Conservation (phyloP, 2,888 invertebrate species). For the Drosophila tripunctata region DNA sequence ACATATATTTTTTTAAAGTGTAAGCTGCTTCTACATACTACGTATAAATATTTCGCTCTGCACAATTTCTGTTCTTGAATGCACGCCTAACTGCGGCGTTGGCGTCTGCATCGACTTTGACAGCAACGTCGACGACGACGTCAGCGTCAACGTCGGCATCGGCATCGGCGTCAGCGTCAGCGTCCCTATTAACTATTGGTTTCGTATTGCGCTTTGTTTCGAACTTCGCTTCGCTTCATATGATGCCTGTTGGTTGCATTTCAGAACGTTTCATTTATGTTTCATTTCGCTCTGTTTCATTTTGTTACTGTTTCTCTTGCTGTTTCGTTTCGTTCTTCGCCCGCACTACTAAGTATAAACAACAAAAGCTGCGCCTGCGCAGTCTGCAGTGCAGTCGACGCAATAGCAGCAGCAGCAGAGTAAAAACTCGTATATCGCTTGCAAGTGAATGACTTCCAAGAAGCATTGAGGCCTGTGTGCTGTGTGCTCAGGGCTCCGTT, state of each 20-base stretch:
- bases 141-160: constrained; percentile 2
- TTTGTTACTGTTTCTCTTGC: constrained; percentile 44
- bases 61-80: constrained; percentile 45
- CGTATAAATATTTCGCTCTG: no score
- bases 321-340: constrained; percentile 48
- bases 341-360: constrained; percentile 67
- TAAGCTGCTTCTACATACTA: constrained; percentile 1
- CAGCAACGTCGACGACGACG: background rate
- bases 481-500: constrained; percentile 5
- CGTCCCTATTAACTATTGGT: constrained; percentile 37
- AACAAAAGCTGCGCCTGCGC: constrained; percentile 61
- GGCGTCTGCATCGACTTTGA: background rate
- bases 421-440: constrained; percentile 74
- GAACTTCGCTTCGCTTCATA: constrained; percentile 13
- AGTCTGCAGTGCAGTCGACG: constrained; percentile 28
- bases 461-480: no score
- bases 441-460: constrained; percentile 79
- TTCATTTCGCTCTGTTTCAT: constrained; percentile 31
- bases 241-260: no score
- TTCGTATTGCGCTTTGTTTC: constrained; percentile 30
- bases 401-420: constrained; percentile 15
- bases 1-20: constrained; percentile 21
- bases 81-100: constrained; percentile 39
- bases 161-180: background rate
- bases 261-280: constrained; percentile 15